Conservation (phyloP, 2,113 vertebrate genomes). For the Neogobius melanostomus region DNA sequence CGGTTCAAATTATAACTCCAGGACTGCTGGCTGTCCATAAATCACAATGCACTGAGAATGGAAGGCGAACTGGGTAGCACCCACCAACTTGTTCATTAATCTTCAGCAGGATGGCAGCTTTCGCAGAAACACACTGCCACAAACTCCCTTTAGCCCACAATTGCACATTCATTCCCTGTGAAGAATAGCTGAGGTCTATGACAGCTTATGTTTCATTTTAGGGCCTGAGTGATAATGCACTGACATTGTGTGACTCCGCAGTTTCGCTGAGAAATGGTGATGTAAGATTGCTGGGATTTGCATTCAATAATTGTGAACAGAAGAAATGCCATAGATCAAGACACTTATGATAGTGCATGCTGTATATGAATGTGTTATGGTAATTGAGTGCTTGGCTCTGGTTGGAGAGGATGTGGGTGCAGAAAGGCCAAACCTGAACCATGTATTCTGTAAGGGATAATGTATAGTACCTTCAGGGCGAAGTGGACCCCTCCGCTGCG, state of each 20-base stretch:
- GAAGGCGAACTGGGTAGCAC: slow-evolving; percentile 41
- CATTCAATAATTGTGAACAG: neutral
- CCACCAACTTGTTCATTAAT: slow-evolving; percentile 70
- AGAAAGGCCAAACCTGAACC: neutral
- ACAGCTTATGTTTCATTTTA: slow-evolving; percentile 48
- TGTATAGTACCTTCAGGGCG: too few relatives aligned
- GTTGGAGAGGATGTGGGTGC: neutral
- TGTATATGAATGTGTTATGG: too few relatives aligned
- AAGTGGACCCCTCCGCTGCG: too few relatives aligned
- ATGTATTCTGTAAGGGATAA: too few relatives aligned
- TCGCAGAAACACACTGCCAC: slow-evolving; percentile 46
- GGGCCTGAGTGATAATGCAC: slow-evolving; percentile 33
- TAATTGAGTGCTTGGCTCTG: neutral
- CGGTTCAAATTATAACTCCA: slow-evolving; percentile 67
- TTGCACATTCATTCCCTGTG: slow-evolving; percentile 38
- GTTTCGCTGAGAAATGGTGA: slow-evolving; percentile 3
- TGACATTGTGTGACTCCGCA: slow-evolving; percentile 7
- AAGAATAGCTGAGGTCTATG: slow-evolving; percentile 35
- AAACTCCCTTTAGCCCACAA: slow-evolving; percentile 44
- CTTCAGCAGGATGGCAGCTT: slow-evolving; percentile 55
- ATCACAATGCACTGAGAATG: slow-evolving; percentile 60
- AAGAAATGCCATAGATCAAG: neutral
- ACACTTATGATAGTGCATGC: too few relatives aligned
- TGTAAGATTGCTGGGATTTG: neutral
- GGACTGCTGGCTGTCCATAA: slow-evolving; percentile 70